Conservation (phyloP, 1,140 invertebrate species). For the Neodiprion virginianus region DNA sequence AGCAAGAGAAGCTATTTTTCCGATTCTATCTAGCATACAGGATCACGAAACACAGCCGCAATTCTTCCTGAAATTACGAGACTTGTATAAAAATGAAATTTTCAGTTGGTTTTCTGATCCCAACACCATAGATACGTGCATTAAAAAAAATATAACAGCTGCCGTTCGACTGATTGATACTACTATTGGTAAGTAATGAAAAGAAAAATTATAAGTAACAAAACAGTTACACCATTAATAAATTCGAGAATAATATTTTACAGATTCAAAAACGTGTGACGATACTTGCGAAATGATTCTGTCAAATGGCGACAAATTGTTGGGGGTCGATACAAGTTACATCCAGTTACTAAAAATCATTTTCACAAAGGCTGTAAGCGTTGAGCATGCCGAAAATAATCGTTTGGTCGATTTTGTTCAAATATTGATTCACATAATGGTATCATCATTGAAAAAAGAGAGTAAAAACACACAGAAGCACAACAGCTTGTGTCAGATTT, state of each 20-base stretch:
- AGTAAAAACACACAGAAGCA: conserved; percentile 56
- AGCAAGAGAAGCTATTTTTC: conserved; percentile 42
- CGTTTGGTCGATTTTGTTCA: conserved; percentile 64
- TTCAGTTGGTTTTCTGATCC: conserved; percentile 41
- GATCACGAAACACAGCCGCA: conserved; percentile 42
- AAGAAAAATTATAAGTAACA: not conserved
- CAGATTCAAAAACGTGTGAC: conserved; percentile 42
- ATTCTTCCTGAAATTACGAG: conserved; percentile 44
- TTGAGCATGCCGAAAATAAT: conserved; percentile 46
- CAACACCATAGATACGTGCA: conserved; percentile 39
- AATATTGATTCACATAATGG: conserved; percentile 63
- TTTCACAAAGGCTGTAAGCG: conserved; percentile 46
- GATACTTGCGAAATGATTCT: conserved; percentile 43
- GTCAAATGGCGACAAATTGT: conserved; percentile 51
- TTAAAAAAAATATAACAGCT: conserved; percentile 42
- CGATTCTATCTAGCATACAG: conserved; percentile 46
- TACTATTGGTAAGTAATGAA: conserved; percentile 38
- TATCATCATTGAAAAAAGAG: conserved; percentile 64
- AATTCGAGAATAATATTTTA: conserved; percentile 24
- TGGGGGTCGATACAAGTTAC: conserved; percentile 40
- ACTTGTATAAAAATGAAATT: conserved; percentile 41
- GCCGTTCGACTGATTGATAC: conserved; percentile 46
- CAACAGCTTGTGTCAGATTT: conserved; percentile 50
- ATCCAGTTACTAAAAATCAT: conserved; percentile 52
- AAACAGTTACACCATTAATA: not conserved